Base-by-base conservation (phyloP, 64 coral and sea anemone genomes). In the Porites lutea region DNA sequence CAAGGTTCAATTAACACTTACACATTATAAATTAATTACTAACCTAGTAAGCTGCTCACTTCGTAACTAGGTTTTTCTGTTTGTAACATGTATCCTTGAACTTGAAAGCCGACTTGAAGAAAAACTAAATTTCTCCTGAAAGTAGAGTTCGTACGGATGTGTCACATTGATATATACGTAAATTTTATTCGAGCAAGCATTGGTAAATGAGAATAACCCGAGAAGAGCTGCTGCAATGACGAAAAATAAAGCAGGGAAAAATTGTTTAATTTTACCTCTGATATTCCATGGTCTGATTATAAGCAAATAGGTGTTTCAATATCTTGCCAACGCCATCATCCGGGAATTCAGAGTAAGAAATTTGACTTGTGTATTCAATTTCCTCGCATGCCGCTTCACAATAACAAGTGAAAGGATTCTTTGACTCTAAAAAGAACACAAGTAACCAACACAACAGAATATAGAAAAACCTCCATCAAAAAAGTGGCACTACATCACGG, bases 291-390 rank as follows among this genome's bases (percentile, higher is more conserved):
- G 63, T 72, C 43, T 62, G 86, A 71, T 92, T 92, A 8, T 66
- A 74, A 73, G 47, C 62, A 69, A 77, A 73, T 6, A 2, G 16
- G 22, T 79, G 3, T 27, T 76, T 74, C 67, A 92, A 66, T 19
- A 92, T 63, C 18, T 74, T 74, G 45, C 54, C 23, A 9, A 70
- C 60, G 11, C 62, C 63, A 18, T 65, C 58, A 78, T 86, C 79
- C 2, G 90, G 90, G 62, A 92, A 92, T 27, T 78, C 48, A 6
- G 90, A 86, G 59, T 78, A 92, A 23, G 90, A 92, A 8, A 92
- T 65, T 11, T 74, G 70, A 43, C 58, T 23, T 16, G 48, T 48
- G 60, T 78, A 92, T 27, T 67, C 13, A 4, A 50, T 67, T 37
- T 86, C 72, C 52, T 87, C 52, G 47, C 90, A 86, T 2, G 90